phyloP scores from a whole-genome alignment of 2,113 vertebrate genomes.

The Thermophis baileyi region DNA sequence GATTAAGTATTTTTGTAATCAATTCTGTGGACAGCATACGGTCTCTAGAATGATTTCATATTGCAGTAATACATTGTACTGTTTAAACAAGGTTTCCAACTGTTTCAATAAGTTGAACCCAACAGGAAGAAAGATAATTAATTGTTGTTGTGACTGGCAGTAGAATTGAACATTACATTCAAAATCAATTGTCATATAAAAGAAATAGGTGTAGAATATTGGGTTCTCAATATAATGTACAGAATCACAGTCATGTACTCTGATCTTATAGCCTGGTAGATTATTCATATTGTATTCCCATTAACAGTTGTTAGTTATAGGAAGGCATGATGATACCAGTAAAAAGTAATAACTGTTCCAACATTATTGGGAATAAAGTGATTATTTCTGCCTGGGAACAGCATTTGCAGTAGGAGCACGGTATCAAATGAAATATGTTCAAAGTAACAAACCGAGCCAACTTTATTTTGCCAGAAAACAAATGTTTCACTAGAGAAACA shows the following conservation, averaged over 20 bases:
- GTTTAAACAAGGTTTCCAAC: not conserved
- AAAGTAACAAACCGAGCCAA: conserved; percentile 4
- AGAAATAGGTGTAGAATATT: not conserved
- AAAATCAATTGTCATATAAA: not conserved
- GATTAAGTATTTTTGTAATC: not conserved
- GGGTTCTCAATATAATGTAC: not conserved
- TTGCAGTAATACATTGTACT: not conserved
- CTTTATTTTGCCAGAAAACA: not conserved
- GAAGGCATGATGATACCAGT: not conserved
- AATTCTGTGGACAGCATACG: not conserved
- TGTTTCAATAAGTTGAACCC: not conserved
- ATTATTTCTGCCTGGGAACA: not conserved
- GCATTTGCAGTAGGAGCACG: not conserved
- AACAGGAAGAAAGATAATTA: not conserved
- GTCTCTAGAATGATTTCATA: not conserved
- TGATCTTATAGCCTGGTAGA: not conserved
- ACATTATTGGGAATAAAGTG: not conserved
- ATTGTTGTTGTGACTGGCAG: not conserved
- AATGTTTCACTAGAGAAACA: conserved; percentile 3
- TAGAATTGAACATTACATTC: not conserved
- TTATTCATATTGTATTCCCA: not conserved
- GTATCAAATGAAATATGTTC: not conserved
- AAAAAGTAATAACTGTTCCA: not conserved
- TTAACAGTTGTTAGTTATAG: not conserved
- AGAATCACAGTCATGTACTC: not conserved